Percentiles rank a stretch among this genome's conserved stretches.
These are phyloP conservation scores for Eumaeus atala DNA, from an alignment of 1,140 invertebrate species.

Conservation along the genomic window DNA sequence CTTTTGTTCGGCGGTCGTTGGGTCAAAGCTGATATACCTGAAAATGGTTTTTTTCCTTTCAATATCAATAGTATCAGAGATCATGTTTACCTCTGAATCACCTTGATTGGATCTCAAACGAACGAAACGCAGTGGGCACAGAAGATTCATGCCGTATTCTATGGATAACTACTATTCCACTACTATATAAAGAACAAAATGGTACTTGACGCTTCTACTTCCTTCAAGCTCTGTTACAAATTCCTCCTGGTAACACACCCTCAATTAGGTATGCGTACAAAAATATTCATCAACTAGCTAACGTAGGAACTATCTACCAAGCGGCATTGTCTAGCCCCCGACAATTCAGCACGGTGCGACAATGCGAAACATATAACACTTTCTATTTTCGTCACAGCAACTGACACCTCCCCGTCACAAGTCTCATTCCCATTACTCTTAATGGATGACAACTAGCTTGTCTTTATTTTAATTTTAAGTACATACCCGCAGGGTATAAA, in stretches of 20 bases:
- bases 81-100: too few relatives aligned
- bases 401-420: constrained; percentile 28
- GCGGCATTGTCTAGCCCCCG: constrained; percentile 32
- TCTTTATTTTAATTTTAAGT: neutral
- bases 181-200: too few relatives aligned
- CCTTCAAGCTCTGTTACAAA: neutral
- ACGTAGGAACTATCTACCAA: constrained; percentile 33
- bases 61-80: too few relatives aligned
- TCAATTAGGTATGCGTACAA: constrained; percentile 6
- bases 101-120: too few relatives aligned
- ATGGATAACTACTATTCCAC: too few relatives aligned
- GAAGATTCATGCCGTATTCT: too few relatives aligned
- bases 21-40: too few relatives aligned
- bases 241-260: neutral
- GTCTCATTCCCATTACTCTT: constrained; percentile 9
- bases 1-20: too few relatives aligned
- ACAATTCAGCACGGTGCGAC: constrained; percentile 40
- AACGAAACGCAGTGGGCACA: too few relatives aligned
- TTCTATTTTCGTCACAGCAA: constrained; percentile 52
- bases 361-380: constrained; percentile 55
- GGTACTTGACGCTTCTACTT: too few relatives aligned
- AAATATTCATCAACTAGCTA: constrained; percentile 20
- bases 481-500: too few relatives aligned
- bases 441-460: neutral
- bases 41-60: too few relatives aligned